These are phyloP conservation scores for Athetis lepigone DNA, from an alignment of 2,888 invertebrate genomes.

Conservation along the genomic window DNA sequence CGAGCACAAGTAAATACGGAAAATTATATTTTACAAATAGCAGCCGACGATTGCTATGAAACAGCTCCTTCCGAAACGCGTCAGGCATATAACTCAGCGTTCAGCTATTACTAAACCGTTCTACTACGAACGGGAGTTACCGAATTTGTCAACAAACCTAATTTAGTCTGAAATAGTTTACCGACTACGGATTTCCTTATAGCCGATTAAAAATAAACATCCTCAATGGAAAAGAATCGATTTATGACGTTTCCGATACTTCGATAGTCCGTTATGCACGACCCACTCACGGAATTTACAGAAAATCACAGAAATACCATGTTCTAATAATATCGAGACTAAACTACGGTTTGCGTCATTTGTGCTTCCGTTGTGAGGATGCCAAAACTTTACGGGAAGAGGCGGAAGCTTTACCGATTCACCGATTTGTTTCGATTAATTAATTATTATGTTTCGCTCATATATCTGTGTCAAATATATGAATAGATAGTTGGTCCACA, in stretches of 20 bases:
- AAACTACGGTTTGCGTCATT: conserved; percentile 70
- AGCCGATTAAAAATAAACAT: conserved; percentile 52
- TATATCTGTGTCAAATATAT: conserved; percentile 25
- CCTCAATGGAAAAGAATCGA: conserved; percentile 48
- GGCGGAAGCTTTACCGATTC: conserved; percentile 59
- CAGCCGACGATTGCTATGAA: conserved; percentile 16
- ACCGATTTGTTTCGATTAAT: conserved; percentile 65
- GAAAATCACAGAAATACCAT: conserved; percentile 59
- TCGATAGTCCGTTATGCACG: conserved; percentile 22
- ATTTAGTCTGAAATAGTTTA: conserved; percentile 34
- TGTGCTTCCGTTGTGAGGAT: conserved; percentile 70
- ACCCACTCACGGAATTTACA: conserved; percentile 52
- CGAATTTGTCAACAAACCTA: conserved; percentile 56
- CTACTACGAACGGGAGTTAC: conserved; percentile 33
- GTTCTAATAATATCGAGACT: conserved; percentile 65
- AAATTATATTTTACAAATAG: conserved; percentile 27
- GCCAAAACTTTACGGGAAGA: conserved; percentile 65
- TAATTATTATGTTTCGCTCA: conserved; percentile 51
- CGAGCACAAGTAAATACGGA: conserved; percentile 7
- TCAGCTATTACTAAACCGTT: conserved; percentile 32
- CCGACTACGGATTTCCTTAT: conserved; percentile 57
- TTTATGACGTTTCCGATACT: conserved; percentile 53
- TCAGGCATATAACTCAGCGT: conserved; percentile 32
- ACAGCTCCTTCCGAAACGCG: conserved; percentile 23
- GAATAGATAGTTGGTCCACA: conserved; percentile 1